phyloP scores from a whole-genome alignment of 2,113 vertebrate genomes.

The Halichoerus grypus region DNA sequence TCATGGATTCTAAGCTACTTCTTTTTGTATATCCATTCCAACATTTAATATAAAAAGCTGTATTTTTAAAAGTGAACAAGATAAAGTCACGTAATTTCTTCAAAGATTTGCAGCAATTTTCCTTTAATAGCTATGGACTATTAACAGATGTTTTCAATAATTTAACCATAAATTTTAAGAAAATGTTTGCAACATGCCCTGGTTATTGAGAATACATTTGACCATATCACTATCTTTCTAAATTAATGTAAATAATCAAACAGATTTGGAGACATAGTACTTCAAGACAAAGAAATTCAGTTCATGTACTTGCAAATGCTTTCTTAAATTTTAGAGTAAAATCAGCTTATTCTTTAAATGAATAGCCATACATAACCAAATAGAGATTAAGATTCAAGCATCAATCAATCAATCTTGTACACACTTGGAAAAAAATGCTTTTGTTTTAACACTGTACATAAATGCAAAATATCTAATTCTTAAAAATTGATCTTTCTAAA shows the following conservation, averaged over 20 bases:
- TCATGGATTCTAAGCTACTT: background rate
- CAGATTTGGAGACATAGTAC: background rate
- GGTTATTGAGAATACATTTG: constrained; percentile 10
- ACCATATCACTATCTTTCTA: background rate
- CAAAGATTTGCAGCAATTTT: background rate
- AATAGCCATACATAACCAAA: background rate
- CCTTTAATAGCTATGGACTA: background rate
- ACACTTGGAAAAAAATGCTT: background rate
- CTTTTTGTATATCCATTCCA: background rate
- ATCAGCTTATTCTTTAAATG: background rate
- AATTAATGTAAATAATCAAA: background rate
- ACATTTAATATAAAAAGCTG: background rate
- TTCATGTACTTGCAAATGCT: background rate
- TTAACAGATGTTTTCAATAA: background rate
- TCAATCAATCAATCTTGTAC: background rate
- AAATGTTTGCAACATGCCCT: background rate
- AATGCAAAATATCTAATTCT: background rate
- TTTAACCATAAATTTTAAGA: constrained; percentile 29
- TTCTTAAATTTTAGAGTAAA: background rate
- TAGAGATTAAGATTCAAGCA: background rate
- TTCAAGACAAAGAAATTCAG: background rate
- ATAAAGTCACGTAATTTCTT: constrained; percentile 7
- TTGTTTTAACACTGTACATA: background rate
- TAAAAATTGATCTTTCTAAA: background rate
- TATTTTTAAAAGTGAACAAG: background rate